phyloP scores from a whole-genome alignment of 2,113 vertebrate genomes.

The Tragelaphus buxtoni region DNA sequence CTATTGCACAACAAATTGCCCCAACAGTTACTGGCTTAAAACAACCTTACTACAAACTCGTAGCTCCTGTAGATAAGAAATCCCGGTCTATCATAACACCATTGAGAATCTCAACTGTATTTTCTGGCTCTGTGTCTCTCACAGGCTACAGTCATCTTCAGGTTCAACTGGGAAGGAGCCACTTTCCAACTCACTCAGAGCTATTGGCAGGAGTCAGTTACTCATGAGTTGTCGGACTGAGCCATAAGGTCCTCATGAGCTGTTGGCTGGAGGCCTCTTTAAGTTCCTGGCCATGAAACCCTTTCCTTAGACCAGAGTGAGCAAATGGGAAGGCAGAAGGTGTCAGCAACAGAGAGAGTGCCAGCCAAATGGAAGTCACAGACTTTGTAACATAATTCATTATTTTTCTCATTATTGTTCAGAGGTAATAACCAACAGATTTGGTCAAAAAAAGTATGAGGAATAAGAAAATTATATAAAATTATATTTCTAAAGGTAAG shows the following conservation, averaged over 20 bases:
- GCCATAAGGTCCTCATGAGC: background rate
- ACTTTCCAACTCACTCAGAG: background rate
- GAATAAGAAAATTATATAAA: background rate
- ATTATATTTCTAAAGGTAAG: background rate
- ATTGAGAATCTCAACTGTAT: background rate
- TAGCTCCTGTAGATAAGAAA: background rate
- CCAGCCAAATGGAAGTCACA: background rate
- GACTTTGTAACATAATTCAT: background rate
- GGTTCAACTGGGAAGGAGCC: background rate
- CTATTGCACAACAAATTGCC: background rate
- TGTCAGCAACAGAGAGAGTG: background rate
- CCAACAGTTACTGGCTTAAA: background rate
- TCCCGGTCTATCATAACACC: background rate
- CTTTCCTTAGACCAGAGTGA: background rate
- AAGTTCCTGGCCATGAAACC: background rate
- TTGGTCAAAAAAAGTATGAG: background rate
- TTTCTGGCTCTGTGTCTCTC: background rate
- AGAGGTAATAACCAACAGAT: background rate
- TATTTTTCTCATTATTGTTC: background rate
- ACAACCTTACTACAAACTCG: background rate
- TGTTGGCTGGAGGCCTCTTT: background rate
- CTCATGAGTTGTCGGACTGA: background rate
- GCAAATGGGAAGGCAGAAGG: background rate
- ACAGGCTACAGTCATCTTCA: background rate
- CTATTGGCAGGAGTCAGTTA: background rate